phyloP scores from a whole-genome alignment of 2,797 vertebrate species.

The Huso huso region DNA sequence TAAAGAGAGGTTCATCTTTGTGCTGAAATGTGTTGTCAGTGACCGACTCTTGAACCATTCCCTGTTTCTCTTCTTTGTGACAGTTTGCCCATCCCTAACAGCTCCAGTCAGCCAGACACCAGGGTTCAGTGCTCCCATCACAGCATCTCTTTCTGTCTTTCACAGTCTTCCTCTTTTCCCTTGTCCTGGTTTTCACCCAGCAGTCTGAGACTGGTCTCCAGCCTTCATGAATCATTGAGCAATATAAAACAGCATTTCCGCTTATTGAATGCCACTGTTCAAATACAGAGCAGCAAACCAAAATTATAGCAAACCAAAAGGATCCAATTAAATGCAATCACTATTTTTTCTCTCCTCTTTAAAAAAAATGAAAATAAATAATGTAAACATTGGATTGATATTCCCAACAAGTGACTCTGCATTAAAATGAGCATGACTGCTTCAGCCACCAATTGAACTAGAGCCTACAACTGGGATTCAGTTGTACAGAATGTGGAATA shows the following conservation, averaged over 20 bases:
- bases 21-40: neutral
- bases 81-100: neutral
- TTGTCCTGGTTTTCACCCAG: neutral
- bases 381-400: neutral
- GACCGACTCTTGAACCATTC: neutral
- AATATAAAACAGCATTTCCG: neutral
- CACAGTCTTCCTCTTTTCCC: neutral
- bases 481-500: neutral
- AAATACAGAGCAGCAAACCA: neutral
- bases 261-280: neutral
- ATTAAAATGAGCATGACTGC: neutral
- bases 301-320: neutral
- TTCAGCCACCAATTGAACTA: neutral
- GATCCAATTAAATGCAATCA: neutral
- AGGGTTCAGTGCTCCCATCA: neutral
- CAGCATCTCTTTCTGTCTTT: neutral
- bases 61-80: neutral
- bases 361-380: no score
- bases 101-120: neutral
- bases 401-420: neutral
- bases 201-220: neutral
- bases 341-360: neutral
- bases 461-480: neutral
- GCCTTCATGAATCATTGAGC: neutral
- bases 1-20: neutral